A percentile compares a stretch with the other conserved stretches of the same genome.
These are phyloP conservation scores for Junonia oenone DNA, from an alignment of 2,888 invertebrate species.

Conservation along the genomic window DNA sequence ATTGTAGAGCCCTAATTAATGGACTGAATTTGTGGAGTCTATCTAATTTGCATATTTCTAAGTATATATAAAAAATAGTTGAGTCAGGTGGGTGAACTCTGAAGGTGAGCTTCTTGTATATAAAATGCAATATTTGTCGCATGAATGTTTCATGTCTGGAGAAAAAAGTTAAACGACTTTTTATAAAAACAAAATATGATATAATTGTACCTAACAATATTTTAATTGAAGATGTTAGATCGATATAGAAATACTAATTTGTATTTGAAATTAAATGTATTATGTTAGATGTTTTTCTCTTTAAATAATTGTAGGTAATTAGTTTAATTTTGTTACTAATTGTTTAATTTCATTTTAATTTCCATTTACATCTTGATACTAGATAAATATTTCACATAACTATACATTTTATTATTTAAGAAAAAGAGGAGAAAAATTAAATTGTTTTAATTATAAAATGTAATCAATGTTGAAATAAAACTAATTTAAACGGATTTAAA, in stretches of 20 bases:
- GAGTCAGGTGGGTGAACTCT: conserved; percentile 19
- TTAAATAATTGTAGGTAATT: background rate
- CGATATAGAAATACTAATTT: background rate
- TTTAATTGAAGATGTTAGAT: too few species aligned
- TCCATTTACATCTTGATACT: too few species aligned
- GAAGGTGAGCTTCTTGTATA: conserved; percentile 15
- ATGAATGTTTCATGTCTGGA: background rate
- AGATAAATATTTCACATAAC: too few species aligned
- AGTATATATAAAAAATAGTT: conserved; percentile 5
- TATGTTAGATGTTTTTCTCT: background rate
- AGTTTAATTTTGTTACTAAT: background rate
- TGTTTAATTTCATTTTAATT: too few species aligned
- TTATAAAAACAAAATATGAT: background rate
- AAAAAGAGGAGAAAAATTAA: too few species aligned
- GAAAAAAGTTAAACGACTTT: background rate
- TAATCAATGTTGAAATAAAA: too few species aligned
- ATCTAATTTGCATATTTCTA: background rate
- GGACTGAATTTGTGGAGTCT: background rate
- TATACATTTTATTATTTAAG: too few species aligned
- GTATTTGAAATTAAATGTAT: background rate
- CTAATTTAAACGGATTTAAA: too few species aligned
- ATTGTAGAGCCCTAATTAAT: background rate
- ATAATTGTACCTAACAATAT: background rate
- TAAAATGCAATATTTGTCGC: conserved; percentile 4
- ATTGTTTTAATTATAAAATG: too few species aligned